Percentiles rank a stretch among this genome's conserved stretches.
phyloP scores from a whole-genome alignment of 2,797 vertebrate species.

The Falco peregrinus region DNA sequence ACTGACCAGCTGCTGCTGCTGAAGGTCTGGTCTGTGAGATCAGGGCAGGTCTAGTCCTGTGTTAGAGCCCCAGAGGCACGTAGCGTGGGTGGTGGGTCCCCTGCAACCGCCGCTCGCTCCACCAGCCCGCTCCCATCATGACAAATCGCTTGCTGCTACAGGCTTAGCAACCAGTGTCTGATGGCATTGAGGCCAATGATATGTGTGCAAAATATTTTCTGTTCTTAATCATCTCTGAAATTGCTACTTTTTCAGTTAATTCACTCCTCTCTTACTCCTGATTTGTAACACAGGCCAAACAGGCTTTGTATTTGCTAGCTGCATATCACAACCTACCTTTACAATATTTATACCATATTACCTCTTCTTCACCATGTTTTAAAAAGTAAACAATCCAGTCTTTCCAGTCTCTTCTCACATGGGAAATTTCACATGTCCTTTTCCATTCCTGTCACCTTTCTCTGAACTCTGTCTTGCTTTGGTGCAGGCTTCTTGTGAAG shows the following conservation, averaged over 20 bases:
- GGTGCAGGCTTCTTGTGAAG: background rate
- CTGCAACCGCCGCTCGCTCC: background rate
- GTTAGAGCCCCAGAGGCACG: background rate
- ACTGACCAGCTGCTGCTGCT: fast-evolving
- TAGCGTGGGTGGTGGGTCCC: background rate
- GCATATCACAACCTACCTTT: background rate
- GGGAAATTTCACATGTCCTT: background rate
- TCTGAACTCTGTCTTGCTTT: conserved; percentile 20
- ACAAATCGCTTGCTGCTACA: background rate
- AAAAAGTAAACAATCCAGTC: background rate
- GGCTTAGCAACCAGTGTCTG: background rate
- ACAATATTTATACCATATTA: background rate
- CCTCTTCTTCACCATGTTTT: background rate
- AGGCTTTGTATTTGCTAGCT: background rate
- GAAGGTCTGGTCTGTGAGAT: background rate
- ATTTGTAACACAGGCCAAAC: background rate
- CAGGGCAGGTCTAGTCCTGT: background rate
- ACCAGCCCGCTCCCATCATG: background rate
- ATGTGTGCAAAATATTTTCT: background rate
- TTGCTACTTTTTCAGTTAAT: background rate
- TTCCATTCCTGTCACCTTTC: conserved; percentile 4
- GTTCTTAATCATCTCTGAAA: background rate
- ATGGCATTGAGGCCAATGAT: background rate
- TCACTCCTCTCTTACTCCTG: background rate
- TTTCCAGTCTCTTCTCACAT: background rate